phyloP scores from a whole-genome alignment of 2,888 invertebrate species.

The Formica aserva region DNA sequence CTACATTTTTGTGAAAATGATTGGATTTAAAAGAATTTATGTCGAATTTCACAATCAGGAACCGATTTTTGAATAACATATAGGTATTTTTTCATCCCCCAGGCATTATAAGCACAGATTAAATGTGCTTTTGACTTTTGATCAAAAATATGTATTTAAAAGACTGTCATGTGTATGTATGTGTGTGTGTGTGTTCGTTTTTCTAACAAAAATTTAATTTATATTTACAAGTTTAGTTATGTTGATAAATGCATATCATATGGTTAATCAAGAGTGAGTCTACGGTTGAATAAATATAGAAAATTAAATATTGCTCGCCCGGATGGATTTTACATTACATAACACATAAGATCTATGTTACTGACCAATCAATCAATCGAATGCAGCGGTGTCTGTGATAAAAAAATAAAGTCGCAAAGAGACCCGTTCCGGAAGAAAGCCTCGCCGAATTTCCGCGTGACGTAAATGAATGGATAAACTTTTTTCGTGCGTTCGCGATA shows the following conservation, averaged over 20 bases:
- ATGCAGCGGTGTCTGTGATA: background rate
- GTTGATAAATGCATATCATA: background rate
- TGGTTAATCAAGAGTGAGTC: background rate
- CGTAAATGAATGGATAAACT: background rate
- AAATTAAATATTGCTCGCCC: background rate
- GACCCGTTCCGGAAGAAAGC: background rate
- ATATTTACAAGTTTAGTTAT: background rate
- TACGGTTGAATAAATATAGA: background rate
- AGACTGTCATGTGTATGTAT: background rate
- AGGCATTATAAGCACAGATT: background rate
- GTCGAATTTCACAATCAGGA: background rate
- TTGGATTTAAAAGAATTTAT: background rate
- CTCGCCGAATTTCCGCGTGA: constrained; percentile 2
- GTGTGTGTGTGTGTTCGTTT: background rate
- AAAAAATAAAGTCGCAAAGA: background rate
- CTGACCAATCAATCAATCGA: background rate
- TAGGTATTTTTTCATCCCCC: background rate
- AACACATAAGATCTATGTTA: background rate
- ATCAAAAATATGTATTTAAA: background rate
- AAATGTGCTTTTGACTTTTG: background rate
- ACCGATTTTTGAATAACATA: background rate
- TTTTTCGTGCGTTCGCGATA: constrained; percentile 11
- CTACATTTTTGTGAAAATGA: background rate
- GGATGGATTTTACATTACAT: background rate
- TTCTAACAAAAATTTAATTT: background rate